Base-by-base conservation (phyloP, 1,140 invertebrate genomes). In the Aphis craccivora region DNA sequence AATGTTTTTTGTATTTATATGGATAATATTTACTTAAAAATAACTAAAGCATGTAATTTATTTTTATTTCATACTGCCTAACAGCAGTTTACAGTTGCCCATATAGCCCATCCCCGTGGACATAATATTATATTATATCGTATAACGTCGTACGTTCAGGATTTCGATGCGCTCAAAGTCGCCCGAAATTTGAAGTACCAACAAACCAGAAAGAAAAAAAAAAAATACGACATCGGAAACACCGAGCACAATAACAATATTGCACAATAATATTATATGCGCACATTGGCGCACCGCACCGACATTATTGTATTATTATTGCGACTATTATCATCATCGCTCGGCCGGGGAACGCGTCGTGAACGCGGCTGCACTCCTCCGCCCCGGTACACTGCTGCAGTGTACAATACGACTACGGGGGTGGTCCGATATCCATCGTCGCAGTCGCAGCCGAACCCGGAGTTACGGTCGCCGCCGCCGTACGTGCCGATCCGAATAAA, bases 401-500 rank as follows among this genome's bases (percentile, higher is more conserved):
- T 14, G 11, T 11, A 18, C 2, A 51, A 1, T 11, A 67, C 60
- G 9, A n/a, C 90, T 22, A 81, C 90, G 60, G 90, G 90, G 90
- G 90, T 91, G 90, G 90, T 91, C 86, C 45, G 86, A 88, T 88
- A 51, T 23, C 18, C 35, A 88, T 88, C 86, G 86, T 88, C 86
- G 86, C 40, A 9, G 83, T 43, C 23, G 83, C 22, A 30, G 53
- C 30, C 25, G 25, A 67, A 30, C 25, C 9, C 60, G 60, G 55
- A 55, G 60, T 9, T 30, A 25, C 23, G n/a, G n/a, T n/a, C 2
- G 55, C 7, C 55, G 55, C 60, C 9, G 60, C n/a, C 89, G 89
- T 90, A 90, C 45, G 90, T 25, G 67, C 90, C 81, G 91, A 84
- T 93, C 91, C 76, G 91, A 93, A 93, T 93, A 93, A 93, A 93